Conservation (phyloP, 1,140 invertebrate species). For the Drosophila ananassae region DNA sequence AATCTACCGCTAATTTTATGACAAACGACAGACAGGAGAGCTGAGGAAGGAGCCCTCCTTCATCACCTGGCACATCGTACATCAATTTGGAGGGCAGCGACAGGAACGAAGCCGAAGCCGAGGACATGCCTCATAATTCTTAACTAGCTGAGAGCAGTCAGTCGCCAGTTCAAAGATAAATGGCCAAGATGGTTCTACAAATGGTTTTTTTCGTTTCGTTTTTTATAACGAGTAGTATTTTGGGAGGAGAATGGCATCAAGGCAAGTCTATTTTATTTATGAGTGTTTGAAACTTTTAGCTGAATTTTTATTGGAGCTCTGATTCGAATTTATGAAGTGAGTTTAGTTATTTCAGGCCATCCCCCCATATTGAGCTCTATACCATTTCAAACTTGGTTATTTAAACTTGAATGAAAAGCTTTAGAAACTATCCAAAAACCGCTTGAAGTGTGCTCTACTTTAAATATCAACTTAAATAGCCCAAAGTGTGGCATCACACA, state of each 20-base stretch:
- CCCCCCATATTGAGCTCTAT: too few species aligned
- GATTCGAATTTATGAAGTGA: conserved; percentile 8
- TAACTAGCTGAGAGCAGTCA: conserved; percentile 54
- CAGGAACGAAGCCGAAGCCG: conserved; percentile 42
- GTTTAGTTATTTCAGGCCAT: not conserved
- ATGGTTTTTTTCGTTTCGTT: conserved; percentile 5
- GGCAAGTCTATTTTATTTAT: conserved; percentile 28
- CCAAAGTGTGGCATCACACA: conserved; percentile 12
- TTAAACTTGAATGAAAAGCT: not conserved
- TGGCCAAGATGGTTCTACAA: conserved; percentile 38
- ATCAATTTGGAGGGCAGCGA: conserved; percentile 39
- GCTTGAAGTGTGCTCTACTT: not conserved
- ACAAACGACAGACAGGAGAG: conserved; percentile 50
- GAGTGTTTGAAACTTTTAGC: conserved; percentile 21
- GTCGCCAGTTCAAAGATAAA: conserved; percentile 42
- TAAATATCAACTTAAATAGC: not conserved
- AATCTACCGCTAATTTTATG: conserved; percentile 61
- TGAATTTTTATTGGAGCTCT: conserved; percentile 23
- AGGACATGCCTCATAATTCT: conserved; percentile 56
- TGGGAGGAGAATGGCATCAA: conserved; percentile 6
- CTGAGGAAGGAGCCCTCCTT: conserved; percentile 11
- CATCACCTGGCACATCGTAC: conserved; percentile 42
- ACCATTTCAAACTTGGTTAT: too few species aligned
- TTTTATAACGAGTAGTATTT: not conserved
- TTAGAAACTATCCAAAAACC: not conserved